Base-by-base conservation (phyloP, 2,888 invertebrate species). In the Parthenolecanium corni region DNA sequence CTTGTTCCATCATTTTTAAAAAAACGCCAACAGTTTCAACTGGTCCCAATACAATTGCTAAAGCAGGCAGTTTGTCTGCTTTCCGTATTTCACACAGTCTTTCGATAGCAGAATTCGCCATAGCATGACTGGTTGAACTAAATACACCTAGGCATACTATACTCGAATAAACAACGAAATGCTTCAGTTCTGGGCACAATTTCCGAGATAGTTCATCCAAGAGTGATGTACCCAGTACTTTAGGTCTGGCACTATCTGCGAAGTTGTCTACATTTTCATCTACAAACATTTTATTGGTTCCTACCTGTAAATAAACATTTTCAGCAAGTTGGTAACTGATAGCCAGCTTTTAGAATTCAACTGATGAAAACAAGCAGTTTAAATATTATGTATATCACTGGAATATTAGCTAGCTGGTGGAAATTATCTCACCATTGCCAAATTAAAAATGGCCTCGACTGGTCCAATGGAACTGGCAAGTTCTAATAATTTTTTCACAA, bases 401-500 rank as follows among this genome's bases (percentile, higher is more conserved):
- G n/a, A n/a, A n/a, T n/a, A n/a, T n/a, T n/a, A n/a, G n/a, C n/a
- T n/a, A n/a, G n/a, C n/a, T n/a, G n/a, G n/a, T 90, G n/a, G n/a
- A n/a, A n/a, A 20, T 23, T 20, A n/a, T 68, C 72, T 71, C 67
- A 80, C 80, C 69, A 90, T 89, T 4, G 93, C 94, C 66, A 94
- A 77, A 73, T 95, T 92, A 76, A 93, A 94, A 53, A 95, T 84
- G 23, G 85, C 92, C 20, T 85, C 85, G 12, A 94, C 81, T 1
- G 81, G 81, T 1, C 84, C 89, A 67, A 86, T 71, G 0, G 76
- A 68, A 31, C 74, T 74, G 0, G 87, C 82, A 69, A 80, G 78
- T 57, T 77, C 75, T 0, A 94, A 71, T 67, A 93, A 78, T n/a
- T 76, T 71, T 57, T 78, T 77, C 65, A 89, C 88, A 0, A 89